Percentiles rank a stretch among this genome's conserved stretches.
Conservation (phyloP, 2,113 vertebrate species). For the Stigmatopora argus region DNA sequence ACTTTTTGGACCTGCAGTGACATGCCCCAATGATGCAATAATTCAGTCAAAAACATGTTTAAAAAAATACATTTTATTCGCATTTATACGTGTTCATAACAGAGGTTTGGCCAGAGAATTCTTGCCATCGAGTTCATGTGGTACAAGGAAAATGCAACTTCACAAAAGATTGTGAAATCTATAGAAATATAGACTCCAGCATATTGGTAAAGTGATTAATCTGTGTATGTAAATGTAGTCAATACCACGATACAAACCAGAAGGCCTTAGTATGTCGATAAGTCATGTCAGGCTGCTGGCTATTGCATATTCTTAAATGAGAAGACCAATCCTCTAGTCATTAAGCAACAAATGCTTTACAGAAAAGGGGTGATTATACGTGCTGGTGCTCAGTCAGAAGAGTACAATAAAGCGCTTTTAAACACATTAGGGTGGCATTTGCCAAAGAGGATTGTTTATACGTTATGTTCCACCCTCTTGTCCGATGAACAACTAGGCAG, state of each 20-base stretch:
- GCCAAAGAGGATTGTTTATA: conserved; percentile 49
- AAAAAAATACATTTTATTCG: background rate
- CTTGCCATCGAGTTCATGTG: too few relatives aligned
- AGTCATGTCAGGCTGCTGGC: conserved; percentile 1
- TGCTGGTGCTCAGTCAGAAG: conserved; percentile 29
- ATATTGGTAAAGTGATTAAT: background rate
- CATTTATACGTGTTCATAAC: too few relatives aligned
- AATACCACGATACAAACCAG: background rate
- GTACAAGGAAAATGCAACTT: background rate
- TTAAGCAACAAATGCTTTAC: conserved; percentile 32
- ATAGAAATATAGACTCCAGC: background rate
- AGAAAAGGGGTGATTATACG: conserved; percentile 36
- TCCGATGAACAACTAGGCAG: conserved; percentile 54
- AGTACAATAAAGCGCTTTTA: conserved; percentile 54
- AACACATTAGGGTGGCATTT: conserved; percentile 41
- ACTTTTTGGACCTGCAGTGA: background rate
- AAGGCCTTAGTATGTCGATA: background rate
- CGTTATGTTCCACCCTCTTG: conserved; percentile 40
- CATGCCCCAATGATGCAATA: background rate
- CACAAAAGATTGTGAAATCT: background rate
- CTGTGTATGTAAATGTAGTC: background rate
- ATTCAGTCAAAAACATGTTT: background rate
- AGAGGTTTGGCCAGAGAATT: too few relatives aligned
- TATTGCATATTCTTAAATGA: conserved; percentile 16
- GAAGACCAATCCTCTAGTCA: conserved; percentile 17